phyloP scores from a whole-genome alignment of 2,113 vertebrate species.

The Acrocephalus arundinaceus region DNA sequence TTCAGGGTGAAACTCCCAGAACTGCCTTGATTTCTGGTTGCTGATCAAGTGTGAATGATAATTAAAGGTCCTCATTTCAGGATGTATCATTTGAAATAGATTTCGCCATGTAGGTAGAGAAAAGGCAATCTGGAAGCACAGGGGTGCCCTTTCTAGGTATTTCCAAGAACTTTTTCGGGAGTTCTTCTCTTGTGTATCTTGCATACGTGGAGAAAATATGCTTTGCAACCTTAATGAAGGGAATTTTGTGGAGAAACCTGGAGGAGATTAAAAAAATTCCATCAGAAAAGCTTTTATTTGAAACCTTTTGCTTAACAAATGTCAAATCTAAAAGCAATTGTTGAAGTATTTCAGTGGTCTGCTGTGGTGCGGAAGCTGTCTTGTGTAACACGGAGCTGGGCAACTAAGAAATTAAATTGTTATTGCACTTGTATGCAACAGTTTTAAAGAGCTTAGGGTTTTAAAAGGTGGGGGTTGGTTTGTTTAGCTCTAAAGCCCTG shows the following conservation, averaged over 20 bases:
- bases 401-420: background rate
- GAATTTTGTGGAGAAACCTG: conserved; percentile 19
- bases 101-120: background rate
- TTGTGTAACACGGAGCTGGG: background rate
- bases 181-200: background rate
- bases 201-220: background rate
- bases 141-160: background rate
- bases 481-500: background rate
- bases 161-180: background rate
- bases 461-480: background rate
- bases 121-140: background rate
- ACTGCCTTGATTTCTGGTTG: background rate
- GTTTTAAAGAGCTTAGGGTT: background rate
- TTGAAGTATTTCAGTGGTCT: conserved; percentile 17
- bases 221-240: background rate
- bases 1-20: background rate
- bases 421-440: background rate
- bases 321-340: background rate
- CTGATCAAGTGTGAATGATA: background rate
- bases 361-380: background rate
- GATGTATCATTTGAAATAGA: background rate
- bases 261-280: background rate
- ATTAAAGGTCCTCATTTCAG: background rate
- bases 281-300: background rate
- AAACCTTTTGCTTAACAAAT: background rate